phyloP scores from a whole-genome alignment of 2,888 invertebrate genomes.

The Macrophya annulata region DNA sequence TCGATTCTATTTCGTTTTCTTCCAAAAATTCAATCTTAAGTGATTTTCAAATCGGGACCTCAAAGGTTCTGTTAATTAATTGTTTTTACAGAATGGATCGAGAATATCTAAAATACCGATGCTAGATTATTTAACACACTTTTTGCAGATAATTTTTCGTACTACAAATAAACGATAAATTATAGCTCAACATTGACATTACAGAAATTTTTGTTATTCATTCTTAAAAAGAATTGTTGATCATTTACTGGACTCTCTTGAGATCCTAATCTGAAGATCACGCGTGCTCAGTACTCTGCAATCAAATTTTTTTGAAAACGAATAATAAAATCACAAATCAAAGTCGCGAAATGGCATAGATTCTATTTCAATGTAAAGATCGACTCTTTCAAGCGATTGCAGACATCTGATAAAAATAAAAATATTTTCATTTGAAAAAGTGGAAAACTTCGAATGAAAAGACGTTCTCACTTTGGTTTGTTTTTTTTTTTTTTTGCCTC shows the following conservation, averaged over 20 bases:
- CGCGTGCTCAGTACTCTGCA: not conserved
- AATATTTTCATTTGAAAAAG: not conserved
- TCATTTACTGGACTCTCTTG: not conserved
- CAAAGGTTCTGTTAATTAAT: too few relatives aligned
- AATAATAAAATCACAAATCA: not conserved
- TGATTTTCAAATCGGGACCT: too few relatives aligned
- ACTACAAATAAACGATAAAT: too few relatives aligned
- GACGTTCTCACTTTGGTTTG: not conserved
- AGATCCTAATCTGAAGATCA: not conserved
- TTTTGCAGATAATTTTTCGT: too few relatives aligned
- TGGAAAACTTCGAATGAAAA: not conserved
- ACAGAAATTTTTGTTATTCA: too few relatives aligned
- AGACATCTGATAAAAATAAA: not conserved
- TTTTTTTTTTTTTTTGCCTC: not conserved
- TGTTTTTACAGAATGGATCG: too few relatives aligned
- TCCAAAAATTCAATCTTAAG: too few relatives aligned
- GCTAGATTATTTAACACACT: too few relatives aligned
- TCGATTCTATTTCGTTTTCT: too few relatives aligned
- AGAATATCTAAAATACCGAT: too few relatives aligned
- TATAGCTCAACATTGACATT: too few relatives aligned
- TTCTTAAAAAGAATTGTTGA: too few relatives aligned
- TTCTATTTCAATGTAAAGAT: not conserved
- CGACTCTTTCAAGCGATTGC: not conserved
- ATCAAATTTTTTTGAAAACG: not conserved
- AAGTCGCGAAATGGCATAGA: not conserved